Evolutionary conservation across 2,888 invertebrate genomes (phyloP).

Genomic region (Campoletis raptor): DNA sequence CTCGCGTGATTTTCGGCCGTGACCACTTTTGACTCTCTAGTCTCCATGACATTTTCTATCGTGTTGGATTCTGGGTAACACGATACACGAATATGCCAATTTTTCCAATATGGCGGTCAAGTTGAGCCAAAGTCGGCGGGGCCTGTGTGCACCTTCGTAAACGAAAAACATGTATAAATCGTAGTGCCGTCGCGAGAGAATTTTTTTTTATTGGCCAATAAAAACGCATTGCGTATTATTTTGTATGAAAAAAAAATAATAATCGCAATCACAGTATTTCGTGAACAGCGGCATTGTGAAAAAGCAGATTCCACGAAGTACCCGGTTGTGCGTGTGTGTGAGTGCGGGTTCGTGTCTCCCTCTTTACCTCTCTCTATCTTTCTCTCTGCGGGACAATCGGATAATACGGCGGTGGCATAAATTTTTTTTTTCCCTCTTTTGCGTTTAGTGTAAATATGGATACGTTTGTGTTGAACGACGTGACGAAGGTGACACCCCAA

Average conservation of each 20-base stretch:
- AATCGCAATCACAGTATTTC: not conserved
- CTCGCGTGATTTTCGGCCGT: slow-evolving; percentile 21
- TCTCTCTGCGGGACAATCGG: slow-evolving; percentile 13
- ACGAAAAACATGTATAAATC: slow-evolving; percentile 75
- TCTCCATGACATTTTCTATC: not conserved
- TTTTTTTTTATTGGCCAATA: slow-evolving; percentile 62
- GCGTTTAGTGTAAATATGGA: slow-evolving; percentile 78
- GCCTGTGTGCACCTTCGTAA: slow-evolving; percentile 76
- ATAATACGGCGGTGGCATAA: slow-evolving; percentile 35
- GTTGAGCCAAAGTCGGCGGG: slow-evolving; percentile 82
- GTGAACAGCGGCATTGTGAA: not conserved
- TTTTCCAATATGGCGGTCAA: slow-evolving; percentile 84
- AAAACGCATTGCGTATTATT: not conserved
- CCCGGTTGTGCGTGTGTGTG: slow-evolving; percentile 33
- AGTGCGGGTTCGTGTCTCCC: slow-evolving; percentile 17
- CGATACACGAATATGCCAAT: slow-evolving; percentile 77
- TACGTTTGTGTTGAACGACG: slow-evolving; percentile 74
- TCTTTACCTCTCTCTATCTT: not conserved
- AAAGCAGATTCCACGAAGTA: slow-evolving; percentile 31
- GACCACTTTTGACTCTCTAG: not conserved
- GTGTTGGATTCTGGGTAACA: slow-evolving; percentile 76
- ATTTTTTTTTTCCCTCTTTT: slow-evolving; percentile 10
- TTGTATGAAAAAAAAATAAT: not conserved
- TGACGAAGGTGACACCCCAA: slow-evolving; percentile 82
- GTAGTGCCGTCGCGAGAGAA: slow-evolving; percentile 73